Base-by-base conservation (phyloP, 2,113 vertebrate species). In the Columba janthina region DNA sequence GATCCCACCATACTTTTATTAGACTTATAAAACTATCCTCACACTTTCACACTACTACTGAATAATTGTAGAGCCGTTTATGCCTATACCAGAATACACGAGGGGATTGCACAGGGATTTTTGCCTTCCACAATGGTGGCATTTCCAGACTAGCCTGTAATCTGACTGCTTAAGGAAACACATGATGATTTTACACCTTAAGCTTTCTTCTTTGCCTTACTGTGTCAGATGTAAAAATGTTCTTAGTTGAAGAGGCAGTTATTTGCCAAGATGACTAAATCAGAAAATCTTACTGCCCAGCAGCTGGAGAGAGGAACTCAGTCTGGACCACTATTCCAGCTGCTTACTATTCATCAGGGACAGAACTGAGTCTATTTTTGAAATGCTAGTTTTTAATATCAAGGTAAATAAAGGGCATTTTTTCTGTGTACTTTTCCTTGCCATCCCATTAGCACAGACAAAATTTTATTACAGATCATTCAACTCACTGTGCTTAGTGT, bases 311-410 rank as follows among this genome's bases (percentile, higher is more conserved):
- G 40, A 85, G 46, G 84, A 79, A 57, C 18, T 75, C 53, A 60
- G 31, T 29, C 44, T 73, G 42, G 21, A 36, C 18, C 25, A 70
- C 54, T 70, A 11, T 62, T 80, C 60, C 46, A 90, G 31, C 31
- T 77, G 14, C 34, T 88, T 70, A 34, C 8, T 53, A 48, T 75
- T 56, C 62, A 88, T 11, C 20, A 67, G 20, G 21, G 12, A 31
- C 10, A 92, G 91, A 95, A 85, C 0, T 40, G 5, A 67, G 12
- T 32, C 36, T 74, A 31, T 69, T 85, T 90, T 73, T 90, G 21
- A 92, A 89, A 64, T 0, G 1, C 0, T 73, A 32, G 2, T 0
- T 3, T 46, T 91, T 67, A 54, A 51, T 28, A 94, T 53, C 56
- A 67, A 74, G 29, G 69, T 79, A 93, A 85, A 85, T 54, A 84